Conservation (phyloP, 2,888 invertebrate genomes). For the Entomobrya proxima region DNA sequence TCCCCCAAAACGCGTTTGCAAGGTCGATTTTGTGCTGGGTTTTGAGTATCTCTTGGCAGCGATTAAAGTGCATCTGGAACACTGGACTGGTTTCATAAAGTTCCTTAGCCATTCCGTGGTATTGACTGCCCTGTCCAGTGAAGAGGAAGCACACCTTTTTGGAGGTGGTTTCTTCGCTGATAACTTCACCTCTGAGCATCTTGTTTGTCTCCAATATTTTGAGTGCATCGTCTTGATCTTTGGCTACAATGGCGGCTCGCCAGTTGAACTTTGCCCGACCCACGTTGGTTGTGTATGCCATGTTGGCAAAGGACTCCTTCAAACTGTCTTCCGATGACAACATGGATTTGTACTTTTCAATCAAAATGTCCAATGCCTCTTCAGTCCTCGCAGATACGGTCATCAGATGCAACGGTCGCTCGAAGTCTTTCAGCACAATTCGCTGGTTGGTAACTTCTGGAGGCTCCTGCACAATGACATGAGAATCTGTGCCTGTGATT, state of each 20-base stretch:
- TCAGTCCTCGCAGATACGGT: slow-evolving; percentile 49
- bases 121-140: slow-evolving; percentile 65
- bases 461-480: slow-evolving; percentile 48
- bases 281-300: slow-evolving; percentile 56
- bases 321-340: not conserved
- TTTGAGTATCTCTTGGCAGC: slow-evolving; percentile 48
- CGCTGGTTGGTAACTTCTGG: not conserved
- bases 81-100: slow-evolving; percentile 58
- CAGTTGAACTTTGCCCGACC: slow-evolving; percentile 56
- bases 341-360: slow-evolving; percentile 22
- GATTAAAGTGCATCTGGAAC: slow-evolving; percentile 63
- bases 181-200: not conserved
- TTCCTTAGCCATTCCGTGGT: slow-evolving; percentile 62
- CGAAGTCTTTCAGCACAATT: not conserved
- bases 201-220: not conserved
- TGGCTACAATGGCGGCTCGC: slow-evolving; percentile 54
- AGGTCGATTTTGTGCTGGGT: slow-evolving; percentile 35
- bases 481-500: slow-evolving; percentile 59
- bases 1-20: slow-evolving; percentile 55
- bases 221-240: slow-evolving; percentile 27
- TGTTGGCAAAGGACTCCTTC: slow-evolving; percentile 11
- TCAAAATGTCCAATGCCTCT: slow-evolving; percentile 52
- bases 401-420: slow-evolving; percentile 33
- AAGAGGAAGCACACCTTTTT: slow-evolving; percentile 65
- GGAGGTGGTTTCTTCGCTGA: not conserved